Base-by-base conservation (phyloP, 2,113 vertebrate genomes). In the Vulpes vulpes region DNA sequence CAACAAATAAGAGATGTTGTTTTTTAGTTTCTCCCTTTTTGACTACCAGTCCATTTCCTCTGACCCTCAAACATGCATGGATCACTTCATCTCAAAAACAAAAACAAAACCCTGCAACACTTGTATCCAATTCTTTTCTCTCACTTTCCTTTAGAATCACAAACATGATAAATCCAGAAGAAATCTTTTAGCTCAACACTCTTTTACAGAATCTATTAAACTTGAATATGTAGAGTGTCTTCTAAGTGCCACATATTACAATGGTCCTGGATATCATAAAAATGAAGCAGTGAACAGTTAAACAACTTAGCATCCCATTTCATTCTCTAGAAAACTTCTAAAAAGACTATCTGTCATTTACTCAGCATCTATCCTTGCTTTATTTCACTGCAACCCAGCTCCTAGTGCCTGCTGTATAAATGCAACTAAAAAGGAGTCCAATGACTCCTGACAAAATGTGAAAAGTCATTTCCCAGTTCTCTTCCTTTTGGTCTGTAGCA, bases 71-170 rank as follows among this genome's bases (percentile, higher is more conserved):
- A 92, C 16, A 80, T 5, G 4, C 30, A 89, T 38, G 43, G 12
- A 87, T 88, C 55, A 95, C 3, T 2, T 89, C 76, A 89, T 65
- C 59, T 88, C 82, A 96, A 82, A 93, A 95, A 76, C 8, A 57
- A 80, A 81, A 73, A 38, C 2, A 96, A 62, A 76, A 81, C 12
- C 6, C 51, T 64, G 12, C 3, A 53, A 69, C 19, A 57, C 51
- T 32, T 93, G 38, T 65, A 38, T 69, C n/a, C 12, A 91, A 71
- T 84, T 88, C 6, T 32, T 76, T 55, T 79, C 67, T 78, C 64
- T 82, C 17, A 43, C 14, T 51, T 53, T 80, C 43, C 30, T 64
- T 95, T n/a, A 71, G 65, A 93, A 65, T 82, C 80, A 82, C 20
- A 89, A 85, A 89, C 85, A 81, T 49, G 27, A 62, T 17, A 88